Conservation (phyloP, 2,888 invertebrate genomes). For the Cosmia pyralina region DNA sequence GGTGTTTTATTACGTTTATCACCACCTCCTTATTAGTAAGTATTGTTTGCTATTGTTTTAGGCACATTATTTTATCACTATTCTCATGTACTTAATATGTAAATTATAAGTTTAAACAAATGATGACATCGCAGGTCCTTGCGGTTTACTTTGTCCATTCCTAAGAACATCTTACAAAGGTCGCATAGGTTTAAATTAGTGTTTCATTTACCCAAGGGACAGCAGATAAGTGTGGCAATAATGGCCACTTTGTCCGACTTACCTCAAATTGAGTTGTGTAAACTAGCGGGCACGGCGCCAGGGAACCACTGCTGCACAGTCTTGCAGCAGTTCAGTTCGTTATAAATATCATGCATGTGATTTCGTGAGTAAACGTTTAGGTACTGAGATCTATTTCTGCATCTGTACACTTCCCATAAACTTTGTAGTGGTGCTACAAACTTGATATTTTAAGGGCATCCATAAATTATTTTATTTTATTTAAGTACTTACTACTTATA, state of each 20-base stretch:
- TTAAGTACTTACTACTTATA: too few relatives aligned
- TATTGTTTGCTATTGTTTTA: constrained; percentile 34
- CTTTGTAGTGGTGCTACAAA: constrained; percentile 17
- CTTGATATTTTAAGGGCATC: constrained; percentile 8
- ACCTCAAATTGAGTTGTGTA: constrained; percentile 56
- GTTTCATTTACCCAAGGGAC: not conserved
- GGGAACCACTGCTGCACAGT: constrained; percentile 52
- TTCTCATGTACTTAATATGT: not conserved
- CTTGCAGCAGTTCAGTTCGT: constrained; percentile 67
- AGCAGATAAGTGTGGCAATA: constrained; percentile 29
- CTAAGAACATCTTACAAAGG: not conserved
- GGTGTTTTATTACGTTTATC: constrained; percentile 18
- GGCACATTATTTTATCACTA: constrained; percentile 25
- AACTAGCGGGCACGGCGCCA: constrained; percentile 74
- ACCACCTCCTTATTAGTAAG: constrained; percentile 21
- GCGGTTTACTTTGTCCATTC: constrained; percentile 1
- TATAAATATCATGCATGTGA: constrained; percentile 60
- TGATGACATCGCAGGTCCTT: constrained; percentile 7
- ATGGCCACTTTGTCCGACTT: constrained; percentile 43
- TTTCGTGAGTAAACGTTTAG: constrained; percentile 52
- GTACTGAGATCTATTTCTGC: constrained; percentile 49
- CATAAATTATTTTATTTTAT: too few relatives aligned
- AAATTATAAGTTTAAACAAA: constrained; percentile 12
- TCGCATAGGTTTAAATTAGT: not conserved
- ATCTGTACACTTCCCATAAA: constrained; percentile 32